Conservation (phyloP, 2,888 invertebrate species). For the Drosophila limbata region DNA sequence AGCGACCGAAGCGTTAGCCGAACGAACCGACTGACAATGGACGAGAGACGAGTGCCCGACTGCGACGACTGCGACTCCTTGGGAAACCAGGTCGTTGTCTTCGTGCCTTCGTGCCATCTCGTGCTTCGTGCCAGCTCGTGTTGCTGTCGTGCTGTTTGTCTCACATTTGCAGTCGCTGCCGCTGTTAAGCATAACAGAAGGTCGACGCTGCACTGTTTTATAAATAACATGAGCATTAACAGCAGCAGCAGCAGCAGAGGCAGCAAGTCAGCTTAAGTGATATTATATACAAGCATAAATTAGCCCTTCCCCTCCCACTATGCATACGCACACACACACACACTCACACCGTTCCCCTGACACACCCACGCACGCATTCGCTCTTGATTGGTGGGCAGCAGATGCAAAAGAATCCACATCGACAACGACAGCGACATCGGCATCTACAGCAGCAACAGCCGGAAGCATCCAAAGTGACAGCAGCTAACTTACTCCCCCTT, state of each 20-base stretch:
- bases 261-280: conserved; percentile 65
- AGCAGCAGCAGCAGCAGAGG: conserved; percentile 5
- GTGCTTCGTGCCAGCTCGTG: conserved; percentile 19
- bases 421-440: conserved; percentile 43
- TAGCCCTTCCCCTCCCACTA: conserved; percentile 26
- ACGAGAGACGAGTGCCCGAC: not conserved
- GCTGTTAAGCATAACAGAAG: conserved; percentile 51
- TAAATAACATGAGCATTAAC: conserved; percentile 47
- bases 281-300: conserved; percentile 71
- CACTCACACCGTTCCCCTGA: conserved; percentile 1
- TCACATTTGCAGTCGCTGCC: conserved; percentile 14
- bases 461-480: conserved; percentile 54
- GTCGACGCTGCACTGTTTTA: conserved; percentile 32
- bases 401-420: conserved; percentile 67
- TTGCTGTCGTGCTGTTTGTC: conserved; percentile 5
- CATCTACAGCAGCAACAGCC: conserved; percentile 63
- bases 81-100: conserved; percentile 72
- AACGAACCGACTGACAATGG: conserved; percentile 1
- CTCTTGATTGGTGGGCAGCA: conserved; percentile 83
- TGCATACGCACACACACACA: not conserved
- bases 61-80: conserved; percentile 39
- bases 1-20: conserved; percentile 12
- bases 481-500: conserved; percentile 21
- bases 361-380: conserved; percentile 56
- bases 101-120: conserved; percentile 55